Evolutionary conservation across 37 sponge, comb jelly and placozoan genomes (phyloP), one percentile per base, ranked within the genome.

Genomic region (Lycopodina hypogea): DNA sequence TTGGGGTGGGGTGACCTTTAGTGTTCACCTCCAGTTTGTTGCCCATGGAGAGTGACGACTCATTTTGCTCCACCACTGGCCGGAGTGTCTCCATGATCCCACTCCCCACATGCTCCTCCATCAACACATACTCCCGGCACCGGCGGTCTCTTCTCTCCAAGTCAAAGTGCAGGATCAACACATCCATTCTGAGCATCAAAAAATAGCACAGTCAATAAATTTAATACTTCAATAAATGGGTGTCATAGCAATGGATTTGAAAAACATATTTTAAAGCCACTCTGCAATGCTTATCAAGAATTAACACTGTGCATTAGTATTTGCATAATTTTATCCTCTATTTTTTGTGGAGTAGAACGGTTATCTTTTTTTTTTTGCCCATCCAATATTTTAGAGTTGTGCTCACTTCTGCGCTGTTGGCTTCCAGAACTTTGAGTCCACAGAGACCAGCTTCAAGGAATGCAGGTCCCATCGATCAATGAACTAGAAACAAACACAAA

Each of bases 81-180:
- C 37, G 18, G 62, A 81, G 81, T 12, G 59, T 40, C 60, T 41
- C 72, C 45, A 81, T 11, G 26, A 81, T 42, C 22, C 24, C 24
- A 57, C 73, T 35, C 37, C 67, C 26, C 1, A 68, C 84, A 1
- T 52, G 55, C 1, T 77, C 80, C 45, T 79, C 77, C 40, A 72
- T 35, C 59, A 90, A 36, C 22, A 81, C 68, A 62, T 84, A 90
- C 80, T 85, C 90, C 24, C 90, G 69, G 52, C 72, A 71, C 17
- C 90, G 32, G 17, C 85, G 42, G 66, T 89, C 90, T 23, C 90
- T 68, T 34, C 90, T 50, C 37, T 76, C 90, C 23, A 76, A 60
- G 50, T 48, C 71, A 67, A 84, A 89, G 53, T 80, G 71, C 41
- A 89, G 72, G 28, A 72, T 24, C 23, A 88, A 51, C 24, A 87